phyloP scores from a whole-genome alignment of 2,797 vertebrate genomes.

The Sebastes flavidus region DNA sequence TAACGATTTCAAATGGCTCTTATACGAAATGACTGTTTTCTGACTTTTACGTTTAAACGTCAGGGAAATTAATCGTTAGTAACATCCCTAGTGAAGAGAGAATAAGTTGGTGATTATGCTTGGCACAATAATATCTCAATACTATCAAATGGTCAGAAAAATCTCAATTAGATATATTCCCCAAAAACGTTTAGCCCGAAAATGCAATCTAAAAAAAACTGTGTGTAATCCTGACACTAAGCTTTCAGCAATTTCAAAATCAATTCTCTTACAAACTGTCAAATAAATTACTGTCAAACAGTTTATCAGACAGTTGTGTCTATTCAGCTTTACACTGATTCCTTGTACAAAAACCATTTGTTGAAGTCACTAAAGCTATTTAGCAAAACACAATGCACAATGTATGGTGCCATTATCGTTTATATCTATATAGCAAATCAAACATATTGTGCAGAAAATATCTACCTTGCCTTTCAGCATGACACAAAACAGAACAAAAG shows the following conservation, averaged over 20 bases:
- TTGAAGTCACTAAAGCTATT: background rate
- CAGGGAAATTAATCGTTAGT: too few relatives aligned
- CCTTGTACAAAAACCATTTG: background rate
- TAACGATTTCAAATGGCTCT: too few relatives aligned
- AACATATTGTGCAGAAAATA: background rate
- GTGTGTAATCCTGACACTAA: background rate
- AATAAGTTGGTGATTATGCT: background rate
- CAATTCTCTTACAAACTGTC: background rate
- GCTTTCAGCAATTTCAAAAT: background rate
- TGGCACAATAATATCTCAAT: background rate
- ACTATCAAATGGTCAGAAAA: background rate
- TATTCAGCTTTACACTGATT: background rate
- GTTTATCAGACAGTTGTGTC: background rate
- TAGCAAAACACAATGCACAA: background rate
- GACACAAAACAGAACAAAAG: background rate
- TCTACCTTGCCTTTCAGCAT: background rate
- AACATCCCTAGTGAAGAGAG: too few relatives aligned
- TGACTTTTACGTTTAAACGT: too few relatives aligned
- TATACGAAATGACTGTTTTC: too few relatives aligned
- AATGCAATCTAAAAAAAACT: background rate
- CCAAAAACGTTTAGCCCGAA: background rate
- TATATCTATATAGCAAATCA: slow-evolving; percentile 5
- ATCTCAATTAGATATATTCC: background rate
- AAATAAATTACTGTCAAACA: background rate
- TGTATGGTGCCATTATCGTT: background rate